These are phyloP conservation scores for Oithona nana DNA, from an alignment of 2,888 invertebrate species.

Conservation along the genomic window DNA sequence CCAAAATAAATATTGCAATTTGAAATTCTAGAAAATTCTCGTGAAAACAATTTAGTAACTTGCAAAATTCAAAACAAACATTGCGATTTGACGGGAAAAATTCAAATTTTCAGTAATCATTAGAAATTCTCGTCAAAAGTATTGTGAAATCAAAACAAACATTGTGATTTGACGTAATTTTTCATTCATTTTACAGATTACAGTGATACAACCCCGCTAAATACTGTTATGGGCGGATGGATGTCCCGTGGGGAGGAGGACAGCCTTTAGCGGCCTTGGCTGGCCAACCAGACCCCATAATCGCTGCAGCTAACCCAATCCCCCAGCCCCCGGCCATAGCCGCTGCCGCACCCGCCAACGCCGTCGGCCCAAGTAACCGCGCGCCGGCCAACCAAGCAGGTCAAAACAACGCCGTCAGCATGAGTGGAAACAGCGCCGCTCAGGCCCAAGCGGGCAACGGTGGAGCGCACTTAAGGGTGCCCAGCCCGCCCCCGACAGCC, in stretches of 20 bases:
- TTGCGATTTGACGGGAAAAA: no score
- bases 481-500: slow-evolving; percentile 71
- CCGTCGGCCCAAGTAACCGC: not conserved
- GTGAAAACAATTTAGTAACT: no score
- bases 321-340: not conserved
- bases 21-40: no score
- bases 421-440: not conserved
- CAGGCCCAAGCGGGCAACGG: not conserved
- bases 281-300: not conserved
- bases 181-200: no score
- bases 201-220: no score
- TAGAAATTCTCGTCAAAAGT: no score
- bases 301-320: not conserved
- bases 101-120: no score
- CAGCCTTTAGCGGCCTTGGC: not conserved
- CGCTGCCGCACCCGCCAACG: not conserved
- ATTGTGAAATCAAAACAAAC: no score
- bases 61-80: no score
- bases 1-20: no score
- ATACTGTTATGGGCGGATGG: not conserved
- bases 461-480: slow-evolving; percentile 46
- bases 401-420: not conserved
- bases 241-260: not conserved
- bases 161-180: no score
- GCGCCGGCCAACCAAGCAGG: not conserved